Conservation (phyloP, 2,797 vertebrate species). For the Cossypha heuglini region DNA sequence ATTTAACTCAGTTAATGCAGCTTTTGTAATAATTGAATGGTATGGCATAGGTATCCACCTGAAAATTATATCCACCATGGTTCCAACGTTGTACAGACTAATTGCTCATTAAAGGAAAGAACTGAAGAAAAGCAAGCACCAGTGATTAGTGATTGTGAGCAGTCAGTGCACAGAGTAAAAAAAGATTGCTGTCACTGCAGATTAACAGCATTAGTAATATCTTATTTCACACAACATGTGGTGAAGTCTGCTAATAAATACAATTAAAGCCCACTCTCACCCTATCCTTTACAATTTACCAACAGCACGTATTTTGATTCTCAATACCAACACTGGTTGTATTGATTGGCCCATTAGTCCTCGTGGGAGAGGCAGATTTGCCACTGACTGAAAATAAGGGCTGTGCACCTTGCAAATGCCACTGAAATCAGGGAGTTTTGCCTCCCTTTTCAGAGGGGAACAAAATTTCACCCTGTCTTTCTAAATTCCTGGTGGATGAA, state of each 20-base stretch:
- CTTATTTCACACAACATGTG: neutral
- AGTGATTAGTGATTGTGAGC: neutral
- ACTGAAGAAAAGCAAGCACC: neutral
- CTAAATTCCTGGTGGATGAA: neutral
- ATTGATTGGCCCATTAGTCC: neutral
- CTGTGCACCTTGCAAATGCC: neutral
- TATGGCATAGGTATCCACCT: neutral
- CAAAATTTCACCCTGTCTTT: neutral
- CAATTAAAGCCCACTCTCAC: neutral
- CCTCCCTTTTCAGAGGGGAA: neutral
- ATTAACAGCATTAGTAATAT: neutral
- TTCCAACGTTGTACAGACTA: neutral
- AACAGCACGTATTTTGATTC: neutral
- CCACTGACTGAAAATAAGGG: neutral
- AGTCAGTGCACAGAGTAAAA: neutral
- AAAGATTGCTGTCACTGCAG: neutral
- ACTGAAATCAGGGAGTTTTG: neutral
- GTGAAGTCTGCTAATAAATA: neutral
- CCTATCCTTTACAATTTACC: neutral
- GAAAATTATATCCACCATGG: constrained; percentile 14
- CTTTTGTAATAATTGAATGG: neutral
- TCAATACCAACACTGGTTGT: neutral
- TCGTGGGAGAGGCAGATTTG: fast-evolving
- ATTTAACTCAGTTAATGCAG: neutral
- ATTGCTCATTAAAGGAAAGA: constrained; percentile 18